Conservation (phyloP, 2,888 invertebrate species). For the Achlya flavicornis region DNA sequence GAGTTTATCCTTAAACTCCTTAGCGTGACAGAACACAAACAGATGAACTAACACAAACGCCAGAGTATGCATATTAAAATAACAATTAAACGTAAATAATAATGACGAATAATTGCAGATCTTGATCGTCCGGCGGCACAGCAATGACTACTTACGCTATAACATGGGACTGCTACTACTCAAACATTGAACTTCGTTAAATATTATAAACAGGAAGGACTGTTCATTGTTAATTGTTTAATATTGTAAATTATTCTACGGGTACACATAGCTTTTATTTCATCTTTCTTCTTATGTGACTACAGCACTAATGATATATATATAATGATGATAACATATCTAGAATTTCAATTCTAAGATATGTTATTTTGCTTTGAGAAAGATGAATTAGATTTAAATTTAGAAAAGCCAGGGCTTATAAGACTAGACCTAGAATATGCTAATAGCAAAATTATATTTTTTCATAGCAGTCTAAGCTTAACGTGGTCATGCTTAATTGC, state of each 20-base stretch:
- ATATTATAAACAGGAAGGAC: background rate
- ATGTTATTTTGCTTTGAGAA: no score
- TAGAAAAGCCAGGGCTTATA: no score
- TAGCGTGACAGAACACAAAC: constrained; percentile 8
- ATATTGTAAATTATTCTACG: no score
- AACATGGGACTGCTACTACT: background rate
- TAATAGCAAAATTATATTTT: no score
- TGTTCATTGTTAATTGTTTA: background rate
- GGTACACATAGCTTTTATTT: no score
- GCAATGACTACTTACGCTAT: constrained; percentile 1
- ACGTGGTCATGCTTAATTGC: background rate
- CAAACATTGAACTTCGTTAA: background rate
- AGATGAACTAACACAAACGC: background rate
- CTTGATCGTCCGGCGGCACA: background rate
- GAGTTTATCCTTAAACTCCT: constrained; percentile 11
- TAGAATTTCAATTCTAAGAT: no score
- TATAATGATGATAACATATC: no score
- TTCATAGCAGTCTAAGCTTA: background rate
- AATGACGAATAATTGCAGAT: background rate
- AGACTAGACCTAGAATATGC: no score
- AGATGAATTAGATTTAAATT: no score
- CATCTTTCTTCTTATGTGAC: no score
- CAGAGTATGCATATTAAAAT: background rate
- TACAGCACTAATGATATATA: no score
- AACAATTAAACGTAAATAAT: background rate